Evolutionary conservation across 2,797 vertebrate species (phyloP), one percentile per base, ranked within the genome.

Genomic region (Cheracebus regulus): DNA sequence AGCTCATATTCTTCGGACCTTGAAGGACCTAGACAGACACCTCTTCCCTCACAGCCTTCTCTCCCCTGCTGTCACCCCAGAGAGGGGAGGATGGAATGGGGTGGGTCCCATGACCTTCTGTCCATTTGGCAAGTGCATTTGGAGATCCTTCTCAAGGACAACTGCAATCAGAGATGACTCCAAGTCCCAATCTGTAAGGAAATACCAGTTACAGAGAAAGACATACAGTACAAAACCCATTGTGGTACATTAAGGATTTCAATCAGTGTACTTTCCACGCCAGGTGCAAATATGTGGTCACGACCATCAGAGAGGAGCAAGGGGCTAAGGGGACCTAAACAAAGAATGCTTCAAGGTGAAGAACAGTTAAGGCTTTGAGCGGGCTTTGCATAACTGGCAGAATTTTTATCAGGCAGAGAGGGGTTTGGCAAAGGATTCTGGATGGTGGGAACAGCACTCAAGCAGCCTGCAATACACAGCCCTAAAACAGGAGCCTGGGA

Each of bases 1-100:
- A 86, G 52, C 20, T 70, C 36, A 41, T 75, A 44, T 91, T 52
- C 84, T 87, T 67, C 20, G 82, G 46, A 95, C 28, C 28, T 90
- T 72, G 41, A 92, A 88, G 55, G 83, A 58, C 67, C 22, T 11
- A 84, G 79, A 83, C 8, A 13, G 26, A 10, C 1, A 22, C 46
- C 17, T 41, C 57, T 76, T 72, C 44, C 52, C 8, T 95, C 41
- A 57, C 12, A 50, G 41, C 26, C 14, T 44, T 26, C 12, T 75
- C 28, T 55, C 36, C 36, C 39, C 14, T 93, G 24, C 33, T 44
- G 39, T 48, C 50, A 33, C 4, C 24, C 76, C 19, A 73, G 46
- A 39, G 5, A 24, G 48, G 50, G 33, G 24, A 52, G 17, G 52
- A 70, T 70, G 52, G 78, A 75, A 57, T 78, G 48, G 15, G 7